A percentile compares a stretch with the other conserved stretches of the same genome.
These are phyloP conservation scores for Gastracanthus pulcherrimus DNA, from an alignment of 2,888 invertebrate species.

Conservation along the genomic window DNA sequence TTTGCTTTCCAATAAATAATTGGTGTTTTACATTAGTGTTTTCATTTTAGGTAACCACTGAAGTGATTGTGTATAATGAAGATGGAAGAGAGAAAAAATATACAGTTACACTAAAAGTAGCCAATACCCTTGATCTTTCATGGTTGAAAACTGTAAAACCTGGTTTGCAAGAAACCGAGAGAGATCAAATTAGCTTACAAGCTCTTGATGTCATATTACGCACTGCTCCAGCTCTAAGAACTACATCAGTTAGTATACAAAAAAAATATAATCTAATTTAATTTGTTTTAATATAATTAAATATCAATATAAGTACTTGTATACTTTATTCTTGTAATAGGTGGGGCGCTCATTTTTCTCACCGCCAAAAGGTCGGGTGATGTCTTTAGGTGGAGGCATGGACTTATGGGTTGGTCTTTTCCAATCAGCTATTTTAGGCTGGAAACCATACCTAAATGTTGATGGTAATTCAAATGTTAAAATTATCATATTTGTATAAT, in stretches of 20 bases:
- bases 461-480: conserved; percentile 85
- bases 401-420: conserved; percentile 97
- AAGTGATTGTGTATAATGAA: conserved; percentile 74
- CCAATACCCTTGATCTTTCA: conserved; percentile 79
- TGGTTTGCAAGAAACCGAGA: conserved; percentile 84
- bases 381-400: conserved; percentile 87
- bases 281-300: too few relatives aligned
- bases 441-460: conserved; percentile 90
- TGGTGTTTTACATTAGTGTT: not conserved
- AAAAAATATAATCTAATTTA: too few relatives aligned
- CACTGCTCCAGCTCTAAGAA: conserved; percentile 81
- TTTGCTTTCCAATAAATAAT: conserved; percentile 1
- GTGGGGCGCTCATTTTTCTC: conserved; percentile 49
- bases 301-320: not conserved
- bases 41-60: conserved; percentile 57
- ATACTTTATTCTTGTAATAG: conserved; percentile 9
- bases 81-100: conserved; percentile 71
- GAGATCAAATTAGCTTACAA: conserved; percentile 83
- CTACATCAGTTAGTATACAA: conserved; percentile 56
- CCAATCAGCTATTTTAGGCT: conserved; percentile 94
- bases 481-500: not conserved
- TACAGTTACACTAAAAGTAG: conserved; percentile 80
- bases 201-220: conserved; percentile 92
- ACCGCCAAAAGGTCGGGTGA: conserved; percentile 75
- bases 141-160: conserved; percentile 79